Evolutionary conservation across 2,797 vertebrate genomes (phyloP).

Genomic region (Scleropages formosus): DNA sequence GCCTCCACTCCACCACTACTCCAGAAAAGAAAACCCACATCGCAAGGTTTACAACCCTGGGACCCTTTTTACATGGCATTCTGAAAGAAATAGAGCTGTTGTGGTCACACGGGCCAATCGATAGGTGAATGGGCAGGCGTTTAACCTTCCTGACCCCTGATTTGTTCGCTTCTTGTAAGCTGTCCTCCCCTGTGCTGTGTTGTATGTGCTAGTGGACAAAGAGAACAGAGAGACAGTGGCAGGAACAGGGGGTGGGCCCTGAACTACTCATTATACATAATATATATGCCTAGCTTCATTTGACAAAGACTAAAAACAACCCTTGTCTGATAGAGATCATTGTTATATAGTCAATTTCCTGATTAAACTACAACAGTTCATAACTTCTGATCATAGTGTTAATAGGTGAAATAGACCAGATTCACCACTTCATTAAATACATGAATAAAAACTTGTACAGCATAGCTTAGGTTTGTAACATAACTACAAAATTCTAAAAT

Average conservation of each 20-base stretch:
- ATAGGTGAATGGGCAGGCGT: conserved; percentile 49
- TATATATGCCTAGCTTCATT: not conserved
- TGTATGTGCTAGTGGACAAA: conserved; percentile 23
- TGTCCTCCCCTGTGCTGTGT: conserved; percentile 24
- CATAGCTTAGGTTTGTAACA: not conserved
- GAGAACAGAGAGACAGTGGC: conserved; percentile 6
- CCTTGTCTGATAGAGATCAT: no score
- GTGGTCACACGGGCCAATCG: conserved; percentile 42
- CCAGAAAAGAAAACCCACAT: not conserved
- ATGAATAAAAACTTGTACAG: not conserved
- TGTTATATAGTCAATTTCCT: not conserved
- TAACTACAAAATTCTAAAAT: not conserved
- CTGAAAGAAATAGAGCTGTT: conserved; percentile 12
- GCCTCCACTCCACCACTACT: not conserved
- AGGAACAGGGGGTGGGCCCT: not conserved
- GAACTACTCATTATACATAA: not conserved
- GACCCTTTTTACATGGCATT: not conserved
- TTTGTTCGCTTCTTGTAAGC: conserved; percentile 40
- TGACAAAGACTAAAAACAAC: no score
- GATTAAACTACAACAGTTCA: not conserved
- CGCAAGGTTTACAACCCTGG: not conserved
- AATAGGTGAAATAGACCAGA: no score
- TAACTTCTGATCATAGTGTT: no score
- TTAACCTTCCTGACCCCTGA: conserved; percentile 47
- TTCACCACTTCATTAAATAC: no score